These are phyloP conservation scores for Mycalesis mineus DNA, from an alignment of 2,888 invertebrate species.

Conservation along the genomic window DNA sequence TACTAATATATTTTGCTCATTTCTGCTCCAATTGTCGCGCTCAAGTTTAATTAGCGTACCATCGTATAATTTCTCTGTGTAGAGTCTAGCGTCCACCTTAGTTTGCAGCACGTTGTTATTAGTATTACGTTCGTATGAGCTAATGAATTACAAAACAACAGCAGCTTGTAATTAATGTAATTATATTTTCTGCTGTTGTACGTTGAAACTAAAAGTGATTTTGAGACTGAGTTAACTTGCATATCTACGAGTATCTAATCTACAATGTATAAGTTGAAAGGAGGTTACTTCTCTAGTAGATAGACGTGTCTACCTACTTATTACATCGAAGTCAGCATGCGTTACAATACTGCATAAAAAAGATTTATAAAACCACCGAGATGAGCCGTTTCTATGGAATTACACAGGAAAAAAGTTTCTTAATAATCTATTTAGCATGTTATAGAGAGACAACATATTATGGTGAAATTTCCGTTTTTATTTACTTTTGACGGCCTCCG, in stretches of 20 bases:
- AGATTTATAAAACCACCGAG: too few species aligned
- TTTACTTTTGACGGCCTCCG: too few species aligned
- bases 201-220: slow-evolving; percentile 59
- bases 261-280: background rate
- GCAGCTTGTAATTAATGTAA: slow-evolving; percentile 47
- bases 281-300: too few species aligned
- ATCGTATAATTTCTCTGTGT: slow-evolving; percentile 42
- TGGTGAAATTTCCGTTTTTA: too few species aligned
- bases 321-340: too few species aligned
- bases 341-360: too few species aligned
- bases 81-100: slow-evolving; percentile 27
- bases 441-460: too few species aligned
- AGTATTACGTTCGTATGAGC: slow-evolving; percentile 27
- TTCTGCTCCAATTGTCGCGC: slow-evolving; percentile 51
- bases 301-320: too few species aligned
- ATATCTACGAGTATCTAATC: background rate
- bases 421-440: too few species aligned
- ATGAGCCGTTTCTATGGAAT: too few species aligned
- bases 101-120: slow-evolving; percentile 32
- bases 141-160: slow-evolving; percentile 48
- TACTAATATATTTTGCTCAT: slow-evolving; percentile 37
- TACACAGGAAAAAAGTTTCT: too few species aligned
- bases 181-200: slow-evolving; percentile 54
- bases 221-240: slow-evolving; percentile 42
- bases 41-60: slow-evolving; percentile 51